These are phyloP conservation scores for Drosophila ustulata DNA, from an alignment of 2,888 invertebrate genomes.

Conservation along the genomic window DNA sequence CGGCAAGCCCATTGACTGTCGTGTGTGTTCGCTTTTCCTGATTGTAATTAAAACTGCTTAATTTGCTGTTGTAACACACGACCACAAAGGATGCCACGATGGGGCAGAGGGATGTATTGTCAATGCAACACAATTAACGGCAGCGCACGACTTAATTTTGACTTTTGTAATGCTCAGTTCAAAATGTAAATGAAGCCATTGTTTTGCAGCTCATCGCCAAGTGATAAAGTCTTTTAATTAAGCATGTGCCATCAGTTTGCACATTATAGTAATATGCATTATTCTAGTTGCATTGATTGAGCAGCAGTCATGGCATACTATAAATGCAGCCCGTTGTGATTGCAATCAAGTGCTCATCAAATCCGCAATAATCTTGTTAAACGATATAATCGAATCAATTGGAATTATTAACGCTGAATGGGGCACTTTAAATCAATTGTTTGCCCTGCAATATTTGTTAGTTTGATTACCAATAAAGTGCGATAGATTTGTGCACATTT, in stretches of 20 bases:
- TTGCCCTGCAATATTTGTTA: neutral
- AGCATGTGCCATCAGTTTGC: slow-evolving; percentile 6
- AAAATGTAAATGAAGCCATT: slow-evolving; percentile 24
- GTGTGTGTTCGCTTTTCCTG: slow-evolving; percentile 22
- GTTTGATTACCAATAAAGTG: neutral
- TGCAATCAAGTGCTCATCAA: slow-evolving; percentile 6
- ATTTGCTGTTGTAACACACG: slow-evolving; percentile 45
- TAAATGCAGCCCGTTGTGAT: neutral
- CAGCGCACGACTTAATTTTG: slow-evolving; percentile 11
- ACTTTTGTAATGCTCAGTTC: slow-evolving; percentile 27
- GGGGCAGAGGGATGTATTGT: slow-evolving; percentile 20
- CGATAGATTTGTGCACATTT: neutral
- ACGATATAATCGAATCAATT: neutral
- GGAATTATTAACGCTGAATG: neutral
- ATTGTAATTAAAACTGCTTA: slow-evolving; percentile 70
- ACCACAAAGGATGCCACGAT: neutral
- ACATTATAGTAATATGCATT: slow-evolving; percentile 3
- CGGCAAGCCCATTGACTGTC: slow-evolving; percentile 18
- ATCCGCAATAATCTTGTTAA: slow-evolving; percentile 1
- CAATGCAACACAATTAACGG: slow-evolving; percentile 50
- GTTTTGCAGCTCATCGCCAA: slow-evolving; percentile 11
- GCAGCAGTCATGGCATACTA: neutral
- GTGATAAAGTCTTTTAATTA: slow-evolving; percentile 29
- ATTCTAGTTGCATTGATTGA: neutral
- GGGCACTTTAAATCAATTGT: neutral